phyloP scores from a whole-genome alignment of 23 tunicate species.

The Diplosoma virens region DNA sequence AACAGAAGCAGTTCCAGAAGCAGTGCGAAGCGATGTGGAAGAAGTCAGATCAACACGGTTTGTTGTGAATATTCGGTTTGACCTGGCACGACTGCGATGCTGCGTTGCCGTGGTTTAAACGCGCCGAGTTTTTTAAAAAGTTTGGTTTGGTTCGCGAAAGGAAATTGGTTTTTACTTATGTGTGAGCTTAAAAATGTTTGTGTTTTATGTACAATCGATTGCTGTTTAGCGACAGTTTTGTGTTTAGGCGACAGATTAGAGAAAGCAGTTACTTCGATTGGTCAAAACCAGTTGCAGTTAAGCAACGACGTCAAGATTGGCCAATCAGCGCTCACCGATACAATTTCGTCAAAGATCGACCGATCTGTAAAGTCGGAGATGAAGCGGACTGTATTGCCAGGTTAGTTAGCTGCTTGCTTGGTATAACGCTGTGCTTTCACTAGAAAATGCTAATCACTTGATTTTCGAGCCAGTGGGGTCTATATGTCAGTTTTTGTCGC shows the following conservation, averaged over 20 bases:
- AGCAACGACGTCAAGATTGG: constrained; percentile 38
- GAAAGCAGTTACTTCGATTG: constrained; percentile 35
- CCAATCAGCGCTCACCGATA: constrained; percentile 43
- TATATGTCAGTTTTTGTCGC: too few relatives aligned
- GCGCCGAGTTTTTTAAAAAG: too few relatives aligned
- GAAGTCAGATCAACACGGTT: constrained; percentile 58
- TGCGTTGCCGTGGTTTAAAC: too few relatives aligned
- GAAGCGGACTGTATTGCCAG: constrained; percentile 63
- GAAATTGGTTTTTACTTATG: too few relatives aligned
- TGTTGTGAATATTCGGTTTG: neutral
- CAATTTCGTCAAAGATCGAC: constrained; percentile 40
- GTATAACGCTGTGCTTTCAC: too few relatives aligned
- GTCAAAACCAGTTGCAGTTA: constrained; percentile 45
- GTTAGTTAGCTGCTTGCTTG: constrained; percentile 12
- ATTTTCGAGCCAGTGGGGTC: too few relatives aligned
- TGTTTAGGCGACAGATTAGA: constrained; percentile 61
- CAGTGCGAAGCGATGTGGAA: constrained; percentile 34
- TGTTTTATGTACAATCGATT: too few relatives aligned
- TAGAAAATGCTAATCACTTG: too few relatives aligned
- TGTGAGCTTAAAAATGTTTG: too few relatives aligned
- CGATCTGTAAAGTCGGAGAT: constrained; percentile 51
- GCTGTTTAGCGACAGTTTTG: too few relatives aligned
- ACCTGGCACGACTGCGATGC: too few relatives aligned
- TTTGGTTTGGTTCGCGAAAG: too few relatives aligned
- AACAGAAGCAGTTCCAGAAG: constrained; percentile 45